Conservation (phyloP, 2,113 vertebrate species). For the Brachyhypopomus occidentalis region DNA sequence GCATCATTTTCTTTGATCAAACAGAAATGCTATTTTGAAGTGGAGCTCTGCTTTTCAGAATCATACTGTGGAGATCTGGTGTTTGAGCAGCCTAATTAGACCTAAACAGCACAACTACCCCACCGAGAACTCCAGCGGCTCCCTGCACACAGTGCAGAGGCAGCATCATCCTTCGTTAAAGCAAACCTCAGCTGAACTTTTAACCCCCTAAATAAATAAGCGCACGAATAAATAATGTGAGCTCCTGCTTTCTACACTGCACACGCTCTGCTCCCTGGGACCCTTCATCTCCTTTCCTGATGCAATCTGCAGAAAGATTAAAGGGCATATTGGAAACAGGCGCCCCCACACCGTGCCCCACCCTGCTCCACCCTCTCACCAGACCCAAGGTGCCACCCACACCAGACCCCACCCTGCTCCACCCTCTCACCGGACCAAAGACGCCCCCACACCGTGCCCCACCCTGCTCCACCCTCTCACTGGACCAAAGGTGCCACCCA, state of each 20-base stretch:
- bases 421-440: too few species aligned
- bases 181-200: too few species aligned
- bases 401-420: too few species aligned
- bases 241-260: constrained; percentile 41
- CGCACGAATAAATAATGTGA: constrained; percentile 43
- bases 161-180: not conserved
- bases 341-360: constrained; percentile 21
- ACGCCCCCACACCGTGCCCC: too few species aligned
- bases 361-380: constrained; percentile 19
- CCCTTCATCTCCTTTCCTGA: constrained; percentile 54
- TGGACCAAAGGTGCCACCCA: too few species aligned
- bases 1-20: not conserved
- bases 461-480: too few species aligned
- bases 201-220: too few species aligned
- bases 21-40: constrained; percentile 23
- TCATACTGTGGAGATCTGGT: not conserved
- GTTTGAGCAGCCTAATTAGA: constrained; percentile 17
- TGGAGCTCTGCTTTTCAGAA: not conserved
- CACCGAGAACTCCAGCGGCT: constrained; percentile 35
- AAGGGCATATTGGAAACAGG: constrained; percentile 45
- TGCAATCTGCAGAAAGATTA: constrained; percentile 65
- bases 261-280: constrained; percentile 2
- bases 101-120: constrained; percentile 4
- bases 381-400: not conserved
- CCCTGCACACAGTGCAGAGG: constrained; percentile 22